These are phyloP conservation scores for Saguinus imperator DNA, from an alignment of 2,113 vertebrate species.

Conservation along the genomic window DNA sequence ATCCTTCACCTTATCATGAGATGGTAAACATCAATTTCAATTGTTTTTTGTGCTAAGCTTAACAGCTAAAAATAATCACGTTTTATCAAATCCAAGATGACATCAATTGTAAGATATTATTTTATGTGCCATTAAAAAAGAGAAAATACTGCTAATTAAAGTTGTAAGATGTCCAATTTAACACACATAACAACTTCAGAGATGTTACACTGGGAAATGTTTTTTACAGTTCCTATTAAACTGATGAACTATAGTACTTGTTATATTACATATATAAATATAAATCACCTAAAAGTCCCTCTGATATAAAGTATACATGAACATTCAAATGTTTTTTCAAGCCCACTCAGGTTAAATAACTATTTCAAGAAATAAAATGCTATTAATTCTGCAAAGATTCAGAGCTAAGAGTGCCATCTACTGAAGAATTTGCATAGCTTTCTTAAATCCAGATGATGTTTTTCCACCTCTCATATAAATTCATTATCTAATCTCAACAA, in stretches of 20 bases:
- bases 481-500: not conserved
- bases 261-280: not conserved
- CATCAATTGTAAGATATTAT: not conserved
- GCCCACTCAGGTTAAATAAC: not conserved
- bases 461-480: not conserved
- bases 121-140: slow-evolving; percentile 4
- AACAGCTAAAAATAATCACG: not conserved
- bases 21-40: not conserved
- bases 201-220: not conserved
- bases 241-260: not conserved
- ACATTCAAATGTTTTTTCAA: not conserved
- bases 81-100: not conserved
- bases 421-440: slow-evolving; percentile 60
- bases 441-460: not conserved
- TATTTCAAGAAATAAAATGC: not conserved
- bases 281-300: not conserved
- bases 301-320: not conserved
- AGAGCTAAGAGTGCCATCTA: slow-evolving; percentile 69
- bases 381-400: not conserved
- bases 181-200: not conserved
- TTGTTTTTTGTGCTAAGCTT: not conserved
- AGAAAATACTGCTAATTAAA: not conserved
- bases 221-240: slow-evolving; percentile 29
- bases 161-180: slow-evolving; percentile 3
- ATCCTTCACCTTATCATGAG: not conserved